phyloP scores from a whole-genome alignment of 2,888 invertebrate genomes.

The Ormyrus thymus region DNA sequence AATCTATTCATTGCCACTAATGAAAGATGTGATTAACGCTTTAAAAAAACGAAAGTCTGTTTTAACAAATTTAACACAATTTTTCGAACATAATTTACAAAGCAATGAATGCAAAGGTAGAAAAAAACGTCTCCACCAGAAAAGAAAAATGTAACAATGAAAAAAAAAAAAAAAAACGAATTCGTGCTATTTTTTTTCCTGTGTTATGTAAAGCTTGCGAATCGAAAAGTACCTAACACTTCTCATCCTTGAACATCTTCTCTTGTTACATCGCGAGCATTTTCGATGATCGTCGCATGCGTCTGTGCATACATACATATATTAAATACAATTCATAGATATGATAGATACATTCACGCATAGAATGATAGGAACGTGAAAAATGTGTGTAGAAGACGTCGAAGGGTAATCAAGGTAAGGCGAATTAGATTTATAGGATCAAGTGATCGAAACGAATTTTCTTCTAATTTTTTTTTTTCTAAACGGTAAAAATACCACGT shows the following conservation, averaged over 20 bases:
- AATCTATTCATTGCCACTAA: not conserved
- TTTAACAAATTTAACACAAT: constrained; percentile 28
- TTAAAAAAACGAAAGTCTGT: not conserved
- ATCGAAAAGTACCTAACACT: constrained; percentile 21
- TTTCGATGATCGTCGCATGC: constrained; percentile 46
- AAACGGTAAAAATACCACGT: too few relatives aligned
- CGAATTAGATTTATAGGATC: constrained; percentile 12
- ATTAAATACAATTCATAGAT: constrained; percentile 11
- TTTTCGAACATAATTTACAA: not conserved
- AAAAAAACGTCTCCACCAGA: constrained; percentile 36
- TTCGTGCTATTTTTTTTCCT: constrained; percentile 21
- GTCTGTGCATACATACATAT: constrained; percentile 45
- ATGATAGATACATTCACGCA: constrained; percentile 1
- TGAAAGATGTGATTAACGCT: not conserved
- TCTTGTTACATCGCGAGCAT: constrained; percentile 30
- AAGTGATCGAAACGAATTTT: too few relatives aligned
- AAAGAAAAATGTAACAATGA: too few relatives aligned
- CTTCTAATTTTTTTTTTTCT: too few relatives aligned
- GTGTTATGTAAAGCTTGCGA: constrained; percentile 25
- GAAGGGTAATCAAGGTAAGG: constrained; percentile 38
- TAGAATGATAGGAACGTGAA: not conserved
- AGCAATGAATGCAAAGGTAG: not conserved
- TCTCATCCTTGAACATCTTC: constrained; percentile 9
- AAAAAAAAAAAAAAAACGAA: constrained; percentile 1
- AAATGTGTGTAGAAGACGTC: constrained; percentile 5